Conservation (phyloP, 2,888 invertebrate species). For the Sinohyriopsis cumingii region DNA sequence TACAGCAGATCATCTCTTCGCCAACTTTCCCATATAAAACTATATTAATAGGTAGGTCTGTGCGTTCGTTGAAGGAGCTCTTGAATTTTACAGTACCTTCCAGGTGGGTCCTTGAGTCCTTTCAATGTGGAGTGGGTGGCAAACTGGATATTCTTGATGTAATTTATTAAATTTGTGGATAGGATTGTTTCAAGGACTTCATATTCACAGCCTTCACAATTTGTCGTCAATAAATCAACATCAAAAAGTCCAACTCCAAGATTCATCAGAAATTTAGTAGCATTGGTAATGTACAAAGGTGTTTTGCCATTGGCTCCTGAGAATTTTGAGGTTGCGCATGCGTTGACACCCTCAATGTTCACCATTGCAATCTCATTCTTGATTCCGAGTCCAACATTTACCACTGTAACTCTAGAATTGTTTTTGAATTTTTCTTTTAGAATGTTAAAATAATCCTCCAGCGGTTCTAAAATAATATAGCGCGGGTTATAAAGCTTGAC, state of each 20-base stretch:
- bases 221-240: constrained; percentile 38
- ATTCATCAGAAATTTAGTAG: constrained; percentile 31
- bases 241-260: constrained; percentile 35
- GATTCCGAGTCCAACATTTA: constrained; percentile 36
- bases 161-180: constrained; percentile 24
- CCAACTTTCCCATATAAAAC: constrained; percentile 42
- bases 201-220: constrained; percentile 47
- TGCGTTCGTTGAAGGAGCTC: constrained; percentile 37
- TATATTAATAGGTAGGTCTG: constrained; percentile 37
- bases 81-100: constrained; percentile 37
- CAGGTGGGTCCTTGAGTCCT: constrained; percentile 20
- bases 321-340: constrained; percentile 39
- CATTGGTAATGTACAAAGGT: constrained; percentile 30
- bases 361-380: constrained; percentile 35
- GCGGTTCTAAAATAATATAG: too few relatives aligned
- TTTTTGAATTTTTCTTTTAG: too few relatives aligned
- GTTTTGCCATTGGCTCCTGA: constrained; percentile 20
- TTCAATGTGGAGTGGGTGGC: constrained; percentile 29
- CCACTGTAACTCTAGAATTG: constrained; percentile 23
- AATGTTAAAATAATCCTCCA: too few relatives aligned
- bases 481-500: too few relatives aligned
- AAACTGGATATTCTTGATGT: constrained; percentile 41
- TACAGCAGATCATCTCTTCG: constrained; percentile 18
- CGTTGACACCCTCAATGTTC: constrained; percentile 32
- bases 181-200: constrained; percentile 34